phyloP scores from a whole-genome alignment of 2,113 vertebrate genomes.

The Smithornis capensis region DNA sequence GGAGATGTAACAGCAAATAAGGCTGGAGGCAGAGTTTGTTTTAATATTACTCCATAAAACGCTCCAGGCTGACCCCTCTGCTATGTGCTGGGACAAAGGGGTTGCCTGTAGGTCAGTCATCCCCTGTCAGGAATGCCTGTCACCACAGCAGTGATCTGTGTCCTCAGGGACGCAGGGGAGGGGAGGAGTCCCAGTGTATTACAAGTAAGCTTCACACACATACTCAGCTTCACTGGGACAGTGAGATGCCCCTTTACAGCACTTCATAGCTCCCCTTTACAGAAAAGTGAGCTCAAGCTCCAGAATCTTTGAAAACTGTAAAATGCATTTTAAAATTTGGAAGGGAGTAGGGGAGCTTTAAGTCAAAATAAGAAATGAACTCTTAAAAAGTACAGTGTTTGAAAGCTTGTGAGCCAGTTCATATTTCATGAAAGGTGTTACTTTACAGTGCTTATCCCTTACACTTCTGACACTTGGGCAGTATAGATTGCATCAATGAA shows the following conservation, averaged over 20 bases:
- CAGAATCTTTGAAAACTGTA: background rate
- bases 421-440: background rate
- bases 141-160: background rate
- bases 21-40: background rate
- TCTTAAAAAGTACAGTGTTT: background rate
- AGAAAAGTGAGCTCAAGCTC: background rate
- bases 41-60: background rate
- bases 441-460: background rate
- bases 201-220: background rate
- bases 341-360: fast-evolving
- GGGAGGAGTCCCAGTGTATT: background rate
- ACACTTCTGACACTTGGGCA: background rate
- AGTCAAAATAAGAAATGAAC: background rate
- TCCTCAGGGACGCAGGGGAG: background rate
- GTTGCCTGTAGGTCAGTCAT: background rate
- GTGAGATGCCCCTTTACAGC: background rate
- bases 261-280: background rate
- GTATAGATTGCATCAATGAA: background rate
- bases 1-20: background rate
- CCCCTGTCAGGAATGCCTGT: background rate
- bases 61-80: background rate
- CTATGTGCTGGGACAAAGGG: background rate
- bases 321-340: background rate
- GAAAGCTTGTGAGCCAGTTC: background rate
- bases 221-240: background rate